These are phyloP conservation scores for Tangara arthus DNA, from an alignment of 2,797 vertebrate species.

Conservation along the genomic window DNA sequence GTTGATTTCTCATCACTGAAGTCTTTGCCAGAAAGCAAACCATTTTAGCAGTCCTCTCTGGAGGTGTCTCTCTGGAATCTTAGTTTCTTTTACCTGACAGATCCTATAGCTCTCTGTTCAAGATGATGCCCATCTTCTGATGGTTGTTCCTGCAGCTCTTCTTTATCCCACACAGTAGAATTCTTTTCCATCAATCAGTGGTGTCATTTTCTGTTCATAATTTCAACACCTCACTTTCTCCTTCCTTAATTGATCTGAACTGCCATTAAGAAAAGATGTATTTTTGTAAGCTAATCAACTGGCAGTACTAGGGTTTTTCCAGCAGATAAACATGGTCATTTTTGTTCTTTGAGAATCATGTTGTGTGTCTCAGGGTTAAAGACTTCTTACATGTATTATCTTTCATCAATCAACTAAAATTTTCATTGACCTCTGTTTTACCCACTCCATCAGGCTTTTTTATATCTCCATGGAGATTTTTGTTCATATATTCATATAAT, in stretches of 20 bases:
- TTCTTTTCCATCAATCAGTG: not conserved
- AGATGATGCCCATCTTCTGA: not conserved
- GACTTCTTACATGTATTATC: not conserved
- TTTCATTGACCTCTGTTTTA: not conserved
- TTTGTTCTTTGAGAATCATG: not conserved
- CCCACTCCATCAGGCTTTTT: not conserved
- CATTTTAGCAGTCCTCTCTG: not conserved
- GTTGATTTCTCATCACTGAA: not conserved
- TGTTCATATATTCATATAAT: not conserved
- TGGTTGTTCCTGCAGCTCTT: not conserved
- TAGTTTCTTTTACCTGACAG: not conserved
- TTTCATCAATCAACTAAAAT: not conserved
- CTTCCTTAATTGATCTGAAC: not conserved
- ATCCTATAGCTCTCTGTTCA: not conserved
- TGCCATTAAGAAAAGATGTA: not conserved
- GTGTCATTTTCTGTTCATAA: not conserved
- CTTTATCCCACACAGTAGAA: not conserved
- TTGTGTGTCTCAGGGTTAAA: not conserved
- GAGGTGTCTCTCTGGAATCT: not conserved
- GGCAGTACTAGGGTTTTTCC: not conserved
- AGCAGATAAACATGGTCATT: not conserved
- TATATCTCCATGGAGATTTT: not conserved
- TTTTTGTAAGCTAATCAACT: not conserved
- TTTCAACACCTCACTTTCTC: not conserved
- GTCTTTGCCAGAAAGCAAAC: not conserved